Evolutionary conservation across 2,113 vertebrate genomes (phyloP), one percentile per base, ranked within the genome.

Genomic region (Corydoras sp.): DNA sequence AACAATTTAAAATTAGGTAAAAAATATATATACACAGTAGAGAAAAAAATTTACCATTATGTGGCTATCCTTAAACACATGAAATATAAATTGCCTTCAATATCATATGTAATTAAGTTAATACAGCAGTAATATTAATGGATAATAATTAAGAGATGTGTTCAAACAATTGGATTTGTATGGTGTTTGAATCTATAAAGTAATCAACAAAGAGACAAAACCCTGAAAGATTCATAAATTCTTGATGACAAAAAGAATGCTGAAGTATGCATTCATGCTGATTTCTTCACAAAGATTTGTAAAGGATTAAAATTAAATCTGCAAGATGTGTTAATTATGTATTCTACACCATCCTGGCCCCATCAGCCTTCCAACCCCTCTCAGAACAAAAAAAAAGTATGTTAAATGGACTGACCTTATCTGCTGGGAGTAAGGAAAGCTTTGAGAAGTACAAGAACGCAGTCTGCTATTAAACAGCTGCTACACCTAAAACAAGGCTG

Each of bases 391-490:
- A 58, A 43, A 63, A 69, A 24, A 49, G 43, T 31, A 56, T 18
- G 15, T 66, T 62, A 71, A 67, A 75, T 69, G 54, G 56, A 43
- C 24, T 60, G 54, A 32, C 18, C 32, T 66, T 32, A 53, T 56
- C 67, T 67, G 54, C 48, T 24, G 15, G 13, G 58, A 68, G 71
- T 76, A 78, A 76, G 68, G 58, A 62, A 30, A 56, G 68, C 64
- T 32, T n/a, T 9, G n/a, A 58, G 63, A 77, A 49, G 18, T 12
- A 65, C 62, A 62, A 68, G 61, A 68, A 75, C 2, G 24, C 48
- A 62, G 54, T 24, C 18, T 1, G 56, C 55, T 64, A 58, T 63
- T 56, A 53, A 72, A 76, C 79, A 78, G 79, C 73, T 74, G 76
- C 69, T 64, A 10, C 1, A 2, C 30, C 60, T 74, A 76, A 78